Conservation (phyloP, 1,140 invertebrate genomes). For the Sitobion miscanthi region DNA sequence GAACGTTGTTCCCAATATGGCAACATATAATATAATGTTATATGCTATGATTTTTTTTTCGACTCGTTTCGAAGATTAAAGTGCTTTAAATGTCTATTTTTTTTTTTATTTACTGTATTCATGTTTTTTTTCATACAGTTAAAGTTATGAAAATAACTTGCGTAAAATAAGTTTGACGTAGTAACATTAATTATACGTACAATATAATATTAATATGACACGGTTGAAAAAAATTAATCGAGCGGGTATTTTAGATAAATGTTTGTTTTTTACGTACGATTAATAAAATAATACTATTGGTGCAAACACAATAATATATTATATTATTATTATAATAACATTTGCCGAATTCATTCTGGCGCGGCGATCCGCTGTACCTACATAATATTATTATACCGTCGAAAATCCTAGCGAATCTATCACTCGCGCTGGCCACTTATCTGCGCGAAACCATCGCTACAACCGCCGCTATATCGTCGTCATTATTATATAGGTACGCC, state of each 20-base stretch:
- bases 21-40: background rate
- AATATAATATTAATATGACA: background rate
- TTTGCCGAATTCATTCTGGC: background rate
- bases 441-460: background rate
- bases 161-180: background rate
- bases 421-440: background rate
- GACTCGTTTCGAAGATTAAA: background rate
- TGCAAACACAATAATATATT: too few relatives aligned
- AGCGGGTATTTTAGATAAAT: background rate
- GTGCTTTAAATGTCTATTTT: background rate
- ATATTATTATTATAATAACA: background rate
- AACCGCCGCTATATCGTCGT: background rate
- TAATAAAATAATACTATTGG: background rate
- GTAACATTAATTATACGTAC: background rate
- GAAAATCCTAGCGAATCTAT: background rate
- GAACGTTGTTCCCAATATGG: background rate
- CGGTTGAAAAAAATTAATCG: background rate
- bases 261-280: background rate
- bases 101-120: background rate
- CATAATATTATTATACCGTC: background rate
- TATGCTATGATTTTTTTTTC: background rate
- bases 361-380: too few relatives aligned
- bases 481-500: constrained; percentile 7
- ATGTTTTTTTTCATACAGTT: background rate
- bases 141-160: background rate